Evolutionary conservation across 1,140 invertebrate species (phyloP).

Genomic region (Drosophila eugracilis): DNA sequence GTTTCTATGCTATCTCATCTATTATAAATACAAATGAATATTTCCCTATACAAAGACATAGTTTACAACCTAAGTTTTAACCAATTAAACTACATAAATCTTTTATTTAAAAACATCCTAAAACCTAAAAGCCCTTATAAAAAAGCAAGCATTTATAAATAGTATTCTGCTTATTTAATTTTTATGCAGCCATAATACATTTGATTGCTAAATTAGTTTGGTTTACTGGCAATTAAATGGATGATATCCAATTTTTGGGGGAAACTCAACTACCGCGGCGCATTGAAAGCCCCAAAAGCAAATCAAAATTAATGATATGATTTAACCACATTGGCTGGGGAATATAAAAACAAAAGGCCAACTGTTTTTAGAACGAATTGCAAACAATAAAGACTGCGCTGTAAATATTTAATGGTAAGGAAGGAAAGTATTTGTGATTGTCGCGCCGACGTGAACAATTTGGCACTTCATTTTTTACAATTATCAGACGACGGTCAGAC

Average conservation of each 20-base stretch:
- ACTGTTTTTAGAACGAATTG: constrained; percentile 38
- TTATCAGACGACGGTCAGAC: constrained; percentile 46
- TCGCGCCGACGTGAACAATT: constrained; percentile 52
- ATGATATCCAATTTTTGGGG: neutral
- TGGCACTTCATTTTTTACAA: constrained; percentile 73
- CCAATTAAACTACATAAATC: too few relatives aligned
- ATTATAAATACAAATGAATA: too few relatives aligned
- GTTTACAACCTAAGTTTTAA: too few relatives aligned
- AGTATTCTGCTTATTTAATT: neutral
- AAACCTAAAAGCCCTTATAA: too few relatives aligned
- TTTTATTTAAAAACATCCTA: too few relatives aligned
- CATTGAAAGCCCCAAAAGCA: constrained; percentile 6
- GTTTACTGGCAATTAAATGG: constrained; percentile 29
- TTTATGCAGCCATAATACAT: neutral
- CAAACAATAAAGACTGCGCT: constrained; percentile 11
- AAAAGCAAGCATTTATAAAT: neutral
- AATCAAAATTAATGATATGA: constrained; percentile 46
- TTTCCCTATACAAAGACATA: too few relatives aligned
- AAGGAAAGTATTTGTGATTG: constrained; percentile 54
- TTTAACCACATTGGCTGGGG: constrained; percentile 36
- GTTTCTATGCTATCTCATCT: too few relatives aligned
- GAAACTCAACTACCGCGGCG: neutral
- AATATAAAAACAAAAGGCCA: constrained; percentile 26
- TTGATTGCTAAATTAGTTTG: constrained; percentile 22
- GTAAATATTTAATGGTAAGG: constrained; percentile 35